Conservation (phyloP, 2,113 vertebrate genomes). For the Ellobius talpinus region DNA sequence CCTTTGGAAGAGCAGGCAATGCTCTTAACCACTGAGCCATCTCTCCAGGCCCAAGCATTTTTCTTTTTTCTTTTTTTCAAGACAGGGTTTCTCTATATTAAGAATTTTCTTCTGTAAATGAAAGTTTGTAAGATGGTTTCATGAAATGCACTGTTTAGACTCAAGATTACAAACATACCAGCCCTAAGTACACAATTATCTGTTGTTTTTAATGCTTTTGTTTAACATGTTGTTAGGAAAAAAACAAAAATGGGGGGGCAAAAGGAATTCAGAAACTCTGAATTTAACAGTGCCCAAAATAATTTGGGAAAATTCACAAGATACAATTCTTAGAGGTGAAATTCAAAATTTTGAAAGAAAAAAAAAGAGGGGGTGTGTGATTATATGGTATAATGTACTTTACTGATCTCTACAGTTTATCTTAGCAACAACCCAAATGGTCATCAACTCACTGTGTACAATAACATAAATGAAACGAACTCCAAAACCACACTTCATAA, state of each 20-base stretch:
- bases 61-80: too few relatives aligned
- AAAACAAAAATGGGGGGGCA: background rate
- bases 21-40: too few relatives aligned
- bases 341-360: slow-evolving; percentile 32
- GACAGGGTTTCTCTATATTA: background rate
- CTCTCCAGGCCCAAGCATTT: too few relatives aligned
- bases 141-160: background rate
- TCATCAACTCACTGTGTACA: slow-evolving; percentile 26
- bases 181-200: background rate
- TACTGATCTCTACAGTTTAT: slow-evolving; percentile 84
- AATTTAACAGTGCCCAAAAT: background rate
- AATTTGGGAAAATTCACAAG: slow-evolving; percentile 42
- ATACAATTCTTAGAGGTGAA: slow-evolving; percentile 46
- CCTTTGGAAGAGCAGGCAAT: too few relatives aligned
- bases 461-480: background rate
- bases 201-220: background rate
- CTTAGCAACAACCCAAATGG: slow-evolving; percentile 49
- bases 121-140: background rate
- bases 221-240: background rate
- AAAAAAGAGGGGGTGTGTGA: background rate
- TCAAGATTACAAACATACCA: background rate
- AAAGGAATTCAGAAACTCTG: background rate
- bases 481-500: background rate
- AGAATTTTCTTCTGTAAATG: background rate
- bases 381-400: slow-evolving; percentile 34